These are phyloP conservation scores for Aselliscus stoliczkanus DNA, from an alignment of 2,797 vertebrate genomes.

Conservation along the genomic window DNA sequence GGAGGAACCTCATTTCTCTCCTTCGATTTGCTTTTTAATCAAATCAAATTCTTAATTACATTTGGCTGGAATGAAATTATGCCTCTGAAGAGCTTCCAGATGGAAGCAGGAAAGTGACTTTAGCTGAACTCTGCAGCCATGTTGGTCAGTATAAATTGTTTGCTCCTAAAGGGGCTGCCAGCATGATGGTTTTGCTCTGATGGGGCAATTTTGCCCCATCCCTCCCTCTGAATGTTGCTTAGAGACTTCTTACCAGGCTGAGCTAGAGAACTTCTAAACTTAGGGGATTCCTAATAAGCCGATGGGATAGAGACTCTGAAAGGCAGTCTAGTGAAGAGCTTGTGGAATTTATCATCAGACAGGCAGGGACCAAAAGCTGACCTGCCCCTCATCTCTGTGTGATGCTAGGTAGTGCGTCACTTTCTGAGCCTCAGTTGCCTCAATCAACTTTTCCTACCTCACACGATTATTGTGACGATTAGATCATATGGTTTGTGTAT, in stretches of 20 bases:
- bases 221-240: neutral
- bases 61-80: conserved; percentile 75
- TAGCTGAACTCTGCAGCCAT: conserved; percentile 46
- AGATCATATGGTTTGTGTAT: neutral
- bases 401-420: fast-evolving
- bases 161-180: neutral
- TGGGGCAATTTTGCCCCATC: neutral
- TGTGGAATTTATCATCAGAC: neutral
- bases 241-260: neutral
- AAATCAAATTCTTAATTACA: conserved; percentile 77
- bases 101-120: conserved; percentile 57
- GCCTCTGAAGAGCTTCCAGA: conserved; percentile 73
- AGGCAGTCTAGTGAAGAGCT: neutral
- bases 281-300: neutral
- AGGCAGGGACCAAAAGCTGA: neutral
- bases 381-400: neutral
- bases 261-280: neutral
- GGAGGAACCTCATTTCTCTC: conserved; percentile 63
- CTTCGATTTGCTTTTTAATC: conserved; percentile 74
- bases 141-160: conserved; percentile 6
- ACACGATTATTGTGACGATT: neutral
- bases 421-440: neutral
- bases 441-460: neutral
- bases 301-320: neutral
- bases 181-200: neutral